Evolutionary conservation across 2,113 vertebrate genomes (phyloP).

Genomic region (Amphiprion percula): DNA sequence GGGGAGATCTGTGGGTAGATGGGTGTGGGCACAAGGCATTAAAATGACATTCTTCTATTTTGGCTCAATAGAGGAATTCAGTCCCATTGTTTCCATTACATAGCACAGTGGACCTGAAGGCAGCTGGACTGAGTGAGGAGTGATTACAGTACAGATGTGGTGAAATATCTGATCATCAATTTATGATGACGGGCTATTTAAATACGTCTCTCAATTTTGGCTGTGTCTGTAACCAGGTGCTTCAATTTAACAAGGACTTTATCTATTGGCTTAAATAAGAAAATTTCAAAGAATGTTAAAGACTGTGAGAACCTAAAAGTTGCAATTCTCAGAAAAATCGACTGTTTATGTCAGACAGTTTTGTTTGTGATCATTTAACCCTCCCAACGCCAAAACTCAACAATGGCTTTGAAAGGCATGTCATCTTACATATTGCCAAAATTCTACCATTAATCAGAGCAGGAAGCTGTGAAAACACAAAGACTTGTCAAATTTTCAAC

Average conservation of each 20-base stretch:
- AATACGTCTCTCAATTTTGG: constrained; percentile 12
- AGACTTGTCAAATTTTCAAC: too few relatives aligned
- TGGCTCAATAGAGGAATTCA: constrained; percentile 47
- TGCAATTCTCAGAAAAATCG: constrained; percentile 10
- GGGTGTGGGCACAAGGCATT: constrained; percentile 64
- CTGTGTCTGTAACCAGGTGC: background rate
- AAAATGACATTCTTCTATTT: constrained; percentile 50
- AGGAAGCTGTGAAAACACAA: too few relatives aligned
- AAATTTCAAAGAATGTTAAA: background rate
- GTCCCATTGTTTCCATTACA: constrained; percentile 63
- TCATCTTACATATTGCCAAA: too few relatives aligned
- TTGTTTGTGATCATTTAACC: constrained; percentile 31
- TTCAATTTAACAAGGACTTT: background rate
- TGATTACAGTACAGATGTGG: constrained; percentile 47
- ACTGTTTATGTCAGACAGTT: constrained; percentile 20
- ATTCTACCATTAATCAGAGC: too few relatives aligned
- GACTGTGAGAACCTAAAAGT: constrained; percentile 8
- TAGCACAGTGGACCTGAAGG: constrained; percentile 54
- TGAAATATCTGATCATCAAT: constrained; percentile 33
- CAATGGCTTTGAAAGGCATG: too few relatives aligned
- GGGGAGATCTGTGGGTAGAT: constrained; percentile 49
- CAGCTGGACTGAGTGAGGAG: constrained; percentile 38
- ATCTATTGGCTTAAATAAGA: background rate
- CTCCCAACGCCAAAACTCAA: too few relatives aligned
- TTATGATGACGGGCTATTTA: constrained; percentile 26